Evolutionary conservation across 2,888 invertebrate genomes (phyloP).

Genomic region (Leptopilina myrica): DNA sequence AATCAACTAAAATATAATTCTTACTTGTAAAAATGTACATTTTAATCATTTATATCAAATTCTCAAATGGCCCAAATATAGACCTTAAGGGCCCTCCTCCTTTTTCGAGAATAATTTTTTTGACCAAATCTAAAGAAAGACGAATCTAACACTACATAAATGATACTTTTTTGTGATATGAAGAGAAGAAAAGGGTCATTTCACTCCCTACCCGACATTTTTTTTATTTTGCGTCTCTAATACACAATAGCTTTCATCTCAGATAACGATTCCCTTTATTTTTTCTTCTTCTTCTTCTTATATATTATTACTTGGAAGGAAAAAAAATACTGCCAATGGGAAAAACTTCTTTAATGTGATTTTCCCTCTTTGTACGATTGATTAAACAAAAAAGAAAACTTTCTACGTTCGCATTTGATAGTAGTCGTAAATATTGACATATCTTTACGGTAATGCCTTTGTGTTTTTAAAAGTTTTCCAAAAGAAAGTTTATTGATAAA

Average conservation of each 20-base stretch:
- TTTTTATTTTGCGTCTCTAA: not conserved
- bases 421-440: constrained; percentile 11
- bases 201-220: not conserved
- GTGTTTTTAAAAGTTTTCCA: not conserved
- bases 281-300: not conserved
- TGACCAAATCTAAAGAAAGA: constrained; percentile 6
- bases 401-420: not conserved
- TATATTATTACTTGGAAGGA: not conserved
- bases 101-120: not conserved
- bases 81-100: too few species aligned
- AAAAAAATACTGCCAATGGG: constrained; percentile 8
- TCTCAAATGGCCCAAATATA: too few species aligned
- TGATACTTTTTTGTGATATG: not conserved
- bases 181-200: not conserved
- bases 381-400: not conserved
- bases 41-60: too few species aligned
- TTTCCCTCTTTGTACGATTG: constrained; percentile 19
- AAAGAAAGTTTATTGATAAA: not conserved
- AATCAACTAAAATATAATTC: too few species aligned
- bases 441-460: not conserved
- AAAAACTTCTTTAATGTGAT: constrained; percentile 30
- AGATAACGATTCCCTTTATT: not conserved
- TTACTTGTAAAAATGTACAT: too few species aligned
- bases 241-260: constrained; percentile 15
- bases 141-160: constrained; percentile 10